These are phyloP conservation scores for Hypolimnas misippus DNA, from an alignment of 2,888 invertebrate genomes.

Conservation along the genomic window DNA sequence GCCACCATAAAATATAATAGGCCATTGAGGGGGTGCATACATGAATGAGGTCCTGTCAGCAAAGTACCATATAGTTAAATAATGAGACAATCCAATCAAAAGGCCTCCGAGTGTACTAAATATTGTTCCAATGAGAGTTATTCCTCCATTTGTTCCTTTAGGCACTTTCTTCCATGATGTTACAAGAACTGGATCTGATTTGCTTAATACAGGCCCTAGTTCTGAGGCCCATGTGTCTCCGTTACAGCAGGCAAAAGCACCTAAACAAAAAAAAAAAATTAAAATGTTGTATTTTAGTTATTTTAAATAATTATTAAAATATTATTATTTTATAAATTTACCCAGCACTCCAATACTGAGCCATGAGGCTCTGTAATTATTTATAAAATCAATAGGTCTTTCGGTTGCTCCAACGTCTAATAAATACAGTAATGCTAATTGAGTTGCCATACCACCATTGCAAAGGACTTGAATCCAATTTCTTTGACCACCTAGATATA, in stretches of 20 bases:
- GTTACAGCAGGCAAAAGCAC: constrained; percentile 90
- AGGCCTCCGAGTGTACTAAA: constrained; percentile 87
- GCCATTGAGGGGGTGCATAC: constrained; percentile 90
- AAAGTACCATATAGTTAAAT: constrained; percentile 86
- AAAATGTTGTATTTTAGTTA: not conserved
- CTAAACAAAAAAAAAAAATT: constrained; percentile 61
- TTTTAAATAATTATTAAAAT: not conserved
- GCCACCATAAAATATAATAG: constrained; percentile 88
- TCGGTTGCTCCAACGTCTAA: constrained; percentile 92
- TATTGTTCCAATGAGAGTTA: constrained; percentile 86
- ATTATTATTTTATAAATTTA: constrained; percentile 52
- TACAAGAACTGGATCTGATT: constrained; percentile 88
- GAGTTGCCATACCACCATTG: constrained; percentile 94
- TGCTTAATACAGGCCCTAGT: constrained; percentile 89
- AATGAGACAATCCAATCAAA: constrained; percentile 89
- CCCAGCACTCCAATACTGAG: constrained; percentile 91
- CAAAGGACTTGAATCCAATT: constrained; percentile 96
- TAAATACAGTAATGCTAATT: constrained; percentile 90
- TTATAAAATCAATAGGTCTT: constrained; percentile 89
- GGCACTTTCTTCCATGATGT: constrained; percentile 90
- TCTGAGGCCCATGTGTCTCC: constrained; percentile 97
- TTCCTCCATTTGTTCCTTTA: constrained; percentile 94
- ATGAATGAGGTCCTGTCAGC: constrained; percentile 83
- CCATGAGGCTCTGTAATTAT: constrained; percentile 91
- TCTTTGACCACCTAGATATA: constrained; percentile 89